Percentiles rank a stretch among this genome's conserved stretches.
phyloP scores from a whole-genome alignment of 2,888 invertebrate species.

The Sericinus montela region DNA sequence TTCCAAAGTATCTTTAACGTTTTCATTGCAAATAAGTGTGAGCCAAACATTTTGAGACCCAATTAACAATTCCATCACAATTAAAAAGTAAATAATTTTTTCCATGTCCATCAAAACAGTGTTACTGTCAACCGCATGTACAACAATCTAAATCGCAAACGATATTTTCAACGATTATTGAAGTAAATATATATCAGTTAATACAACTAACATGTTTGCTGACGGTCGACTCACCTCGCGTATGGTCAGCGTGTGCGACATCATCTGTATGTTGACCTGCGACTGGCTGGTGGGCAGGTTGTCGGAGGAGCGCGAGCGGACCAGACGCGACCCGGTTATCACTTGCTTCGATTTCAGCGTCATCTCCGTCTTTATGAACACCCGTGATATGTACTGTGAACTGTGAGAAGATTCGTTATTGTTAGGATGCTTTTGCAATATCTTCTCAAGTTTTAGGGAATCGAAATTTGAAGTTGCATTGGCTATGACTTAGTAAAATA shows the following conservation, averaged over 20 bases:
- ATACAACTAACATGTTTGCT: too few relatives aligned
- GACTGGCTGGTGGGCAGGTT: slow-evolving; percentile 95
- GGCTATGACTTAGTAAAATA: too few relatives aligned
- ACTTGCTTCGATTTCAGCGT: slow-evolving; percentile 92
- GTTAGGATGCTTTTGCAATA: neutral
- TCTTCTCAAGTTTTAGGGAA: too few relatives aligned
- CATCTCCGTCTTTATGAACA: slow-evolving; percentile 97
- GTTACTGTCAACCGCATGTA: neutral
- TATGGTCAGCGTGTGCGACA: slow-evolving; percentile 95
- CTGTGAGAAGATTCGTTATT: slow-evolving; percentile 58
- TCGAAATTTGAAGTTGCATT: too few relatives aligned
- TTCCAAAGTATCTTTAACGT: too few relatives aligned
- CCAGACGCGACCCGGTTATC: slow-evolving; percentile 87
- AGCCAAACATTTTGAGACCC: too few relatives aligned
- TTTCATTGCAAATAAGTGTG: too few relatives aligned
- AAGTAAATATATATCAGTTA: neutral
- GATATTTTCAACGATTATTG: too few relatives aligned
- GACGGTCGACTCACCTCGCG: slow-evolving; percentile 94
- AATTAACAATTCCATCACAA: too few relatives aligned
- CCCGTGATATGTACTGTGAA: slow-evolving; percentile 95
- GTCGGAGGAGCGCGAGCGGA: slow-evolving; percentile 91
- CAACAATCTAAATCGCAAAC: neutral
- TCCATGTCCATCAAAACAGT: neutral
- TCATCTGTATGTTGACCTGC: slow-evolving; percentile 96
- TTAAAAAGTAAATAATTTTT: too few relatives aligned